Evolutionary conservation across 2,797 vertebrate species (phyloP).

Genomic region (Phoxinus dragarum): DNA sequence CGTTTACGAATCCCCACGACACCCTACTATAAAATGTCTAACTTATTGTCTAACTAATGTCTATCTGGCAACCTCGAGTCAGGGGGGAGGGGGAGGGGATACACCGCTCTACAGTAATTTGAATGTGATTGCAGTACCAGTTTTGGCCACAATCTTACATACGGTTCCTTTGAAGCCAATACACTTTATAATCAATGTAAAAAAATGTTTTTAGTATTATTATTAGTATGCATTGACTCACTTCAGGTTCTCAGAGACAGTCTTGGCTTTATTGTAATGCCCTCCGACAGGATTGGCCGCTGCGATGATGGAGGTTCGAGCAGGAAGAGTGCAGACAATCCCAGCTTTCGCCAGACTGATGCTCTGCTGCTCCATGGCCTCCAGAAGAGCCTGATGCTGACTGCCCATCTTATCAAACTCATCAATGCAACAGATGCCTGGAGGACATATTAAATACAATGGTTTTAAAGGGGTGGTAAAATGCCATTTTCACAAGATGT

Average conservation of each 20-base stretch:
- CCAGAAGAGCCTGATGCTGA: conserved; percentile 94
- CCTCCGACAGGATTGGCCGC: conserved; percentile 95
- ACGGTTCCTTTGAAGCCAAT: background rate
- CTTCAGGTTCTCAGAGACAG: conserved; percentile 97
- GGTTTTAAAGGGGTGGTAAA: too few relatives aligned
- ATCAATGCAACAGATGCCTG: conserved; percentile 94
- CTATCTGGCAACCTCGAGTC: too few relatives aligned
- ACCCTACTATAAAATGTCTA: too few relatives aligned
- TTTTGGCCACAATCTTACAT: too few relatives aligned
- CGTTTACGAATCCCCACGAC: too few relatives aligned
- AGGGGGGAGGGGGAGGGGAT: too few relatives aligned
- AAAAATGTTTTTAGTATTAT: background rate
- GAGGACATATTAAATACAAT: conserved; percentile 35
- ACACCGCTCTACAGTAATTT: too few relatives aligned
- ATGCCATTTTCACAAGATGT: too few relatives aligned
- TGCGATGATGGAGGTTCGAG: conserved; percentile 92
- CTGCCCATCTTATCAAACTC: conserved; percentile 98
- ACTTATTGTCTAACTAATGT: too few relatives aligned
- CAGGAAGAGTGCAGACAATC: conserved; percentile 93
- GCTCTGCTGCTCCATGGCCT: conserved; percentile 98
- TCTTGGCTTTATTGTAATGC: conserved; percentile 97
- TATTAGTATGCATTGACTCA: conserved; percentile 69
- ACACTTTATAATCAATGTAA: background rate
- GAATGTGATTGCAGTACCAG: too few relatives aligned
- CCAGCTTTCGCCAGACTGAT: conserved; percentile 98